Base-by-base conservation (phyloP, 2,113 vertebrate genomes). In the Prionailurus viverrinus region DNA sequence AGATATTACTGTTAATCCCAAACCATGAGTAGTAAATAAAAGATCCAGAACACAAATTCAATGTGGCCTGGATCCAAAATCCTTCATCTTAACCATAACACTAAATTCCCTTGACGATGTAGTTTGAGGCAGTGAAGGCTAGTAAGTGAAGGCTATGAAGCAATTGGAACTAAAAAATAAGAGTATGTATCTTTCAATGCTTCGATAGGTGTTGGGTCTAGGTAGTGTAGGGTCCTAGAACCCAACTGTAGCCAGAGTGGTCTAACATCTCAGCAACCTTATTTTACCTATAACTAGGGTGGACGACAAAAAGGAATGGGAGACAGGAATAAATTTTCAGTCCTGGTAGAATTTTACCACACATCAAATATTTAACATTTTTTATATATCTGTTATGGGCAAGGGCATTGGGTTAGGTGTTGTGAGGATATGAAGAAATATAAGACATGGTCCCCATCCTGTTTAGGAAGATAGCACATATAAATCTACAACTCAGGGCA, bases 341-440 rank as follows among this genome's bases (percentile, higher is more conserved):
- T 61, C 12, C 23, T 76, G n/a, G 19, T 74, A 45, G 84, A 68
- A 65, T 89, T 94, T 95, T 48, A 76, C 85, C 41, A 91, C 81
- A 31, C 85, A 90, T 89, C n/a, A 65, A 91, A 82, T 61, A 87
- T 41, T 94, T 65, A 95, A 69, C 39, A 88, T 18, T 68, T 65
- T n/a, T 23, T 48, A 55, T 33, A 11, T 55, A 36, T 58, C 82
- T 73, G 23, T 90, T 71, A 58, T n/a, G 39, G 39, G 8, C 13
- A 73, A 68, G 21, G 51, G 7, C 65, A 51, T 55, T 7, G 36
- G 61, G 23, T 25, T 16, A 16, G 41, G 27, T 53, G 18, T 25
- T 86, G 0, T 36, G 63, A 7, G 48, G 63, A 45, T 39, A 66
- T n/a, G 18, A 85, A 21, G 45, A 61, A 51, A 53, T 25, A 4